Evolutionary conservation across 2,888 invertebrate species (phyloP).

Genomic region (Meiosimyza decipiens): DNA sequence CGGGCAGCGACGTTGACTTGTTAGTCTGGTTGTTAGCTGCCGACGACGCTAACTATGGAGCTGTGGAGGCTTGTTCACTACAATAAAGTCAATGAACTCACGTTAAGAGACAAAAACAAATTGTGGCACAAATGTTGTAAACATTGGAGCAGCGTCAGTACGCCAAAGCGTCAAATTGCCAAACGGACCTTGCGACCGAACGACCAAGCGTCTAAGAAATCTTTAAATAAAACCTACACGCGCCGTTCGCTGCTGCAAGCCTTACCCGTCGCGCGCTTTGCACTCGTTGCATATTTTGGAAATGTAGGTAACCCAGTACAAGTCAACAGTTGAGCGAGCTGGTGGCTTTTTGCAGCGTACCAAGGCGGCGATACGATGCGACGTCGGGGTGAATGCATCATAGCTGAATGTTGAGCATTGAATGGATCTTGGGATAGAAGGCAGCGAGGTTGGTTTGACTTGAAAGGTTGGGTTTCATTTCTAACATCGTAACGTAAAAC

Average conservation of each 20-base stretch:
- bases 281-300: constrained; percentile 25
- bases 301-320: constrained; percentile 38
- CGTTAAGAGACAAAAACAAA: constrained; percentile 22
- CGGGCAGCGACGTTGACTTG: neutral
- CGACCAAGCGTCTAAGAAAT: neutral
- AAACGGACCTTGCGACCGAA: neutral
- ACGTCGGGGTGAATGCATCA: neutral
- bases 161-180: neutral
- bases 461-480: neutral
- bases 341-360: neutral
- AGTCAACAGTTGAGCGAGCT: constrained; percentile 1
- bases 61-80: constrained; percentile 37
- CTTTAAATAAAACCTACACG: constrained; percentile 8
- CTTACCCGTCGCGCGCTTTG: neutral
- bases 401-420: no score
- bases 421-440: neutral
- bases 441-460: constrained; percentile 8
- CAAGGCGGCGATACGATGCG: neutral
- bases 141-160: neutral
- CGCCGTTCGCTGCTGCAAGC: neutral
- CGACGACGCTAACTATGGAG: neutral
- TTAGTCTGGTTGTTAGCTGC: neutral
- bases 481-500: constrained; percentile 9
- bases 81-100: constrained; percentile 40
- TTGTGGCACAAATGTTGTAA: constrained; percentile 23